Conservation (phyloP, 2,113 vertebrate genomes). For the Antigone vipio region DNA sequence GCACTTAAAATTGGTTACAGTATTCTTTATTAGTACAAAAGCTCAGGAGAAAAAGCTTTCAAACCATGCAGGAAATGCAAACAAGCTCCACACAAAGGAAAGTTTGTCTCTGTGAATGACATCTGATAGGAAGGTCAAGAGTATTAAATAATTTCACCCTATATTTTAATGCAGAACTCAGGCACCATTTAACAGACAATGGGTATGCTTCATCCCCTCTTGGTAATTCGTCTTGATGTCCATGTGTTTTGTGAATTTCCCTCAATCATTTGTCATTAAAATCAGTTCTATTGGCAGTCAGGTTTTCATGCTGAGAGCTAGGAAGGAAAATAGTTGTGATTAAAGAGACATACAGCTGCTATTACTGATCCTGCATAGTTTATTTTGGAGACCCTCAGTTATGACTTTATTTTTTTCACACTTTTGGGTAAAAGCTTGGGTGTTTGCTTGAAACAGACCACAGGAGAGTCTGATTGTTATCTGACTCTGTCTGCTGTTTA, state of each 20-base stretch:
- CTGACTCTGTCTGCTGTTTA: conserved; percentile 46
- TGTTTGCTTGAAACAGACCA: conserved; percentile 64
- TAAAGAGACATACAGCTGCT: conserved; percentile 60
- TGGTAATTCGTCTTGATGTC: neutral
- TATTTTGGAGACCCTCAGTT: conserved; percentile 59
- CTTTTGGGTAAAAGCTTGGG: conserved; percentile 55
- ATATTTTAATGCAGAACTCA: neutral
- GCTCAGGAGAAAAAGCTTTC: neutral
- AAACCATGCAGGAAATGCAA: neutral
- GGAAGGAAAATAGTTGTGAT: conserved; percentile 60
- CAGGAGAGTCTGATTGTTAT: neutral
- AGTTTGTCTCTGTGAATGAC: neutral
- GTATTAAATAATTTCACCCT: neutral
- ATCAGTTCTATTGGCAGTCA: conserved; percentile 37
- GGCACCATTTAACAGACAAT: neutral
- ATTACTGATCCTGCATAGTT: conserved; percentile 63
- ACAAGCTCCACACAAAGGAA: neutral
- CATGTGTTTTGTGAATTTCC: neutral
- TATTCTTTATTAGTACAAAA: neutral
- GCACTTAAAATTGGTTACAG: neutral
- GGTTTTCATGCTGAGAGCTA: conserved; percentile 40
- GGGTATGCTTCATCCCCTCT: neutral
- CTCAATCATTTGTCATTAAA: conserved; percentile 35
- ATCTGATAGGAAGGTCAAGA: neutral
- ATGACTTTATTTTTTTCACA: neutral